Conservation (phyloP, 1,140 invertebrate genomes). For the Apis mellifera region DNA sequence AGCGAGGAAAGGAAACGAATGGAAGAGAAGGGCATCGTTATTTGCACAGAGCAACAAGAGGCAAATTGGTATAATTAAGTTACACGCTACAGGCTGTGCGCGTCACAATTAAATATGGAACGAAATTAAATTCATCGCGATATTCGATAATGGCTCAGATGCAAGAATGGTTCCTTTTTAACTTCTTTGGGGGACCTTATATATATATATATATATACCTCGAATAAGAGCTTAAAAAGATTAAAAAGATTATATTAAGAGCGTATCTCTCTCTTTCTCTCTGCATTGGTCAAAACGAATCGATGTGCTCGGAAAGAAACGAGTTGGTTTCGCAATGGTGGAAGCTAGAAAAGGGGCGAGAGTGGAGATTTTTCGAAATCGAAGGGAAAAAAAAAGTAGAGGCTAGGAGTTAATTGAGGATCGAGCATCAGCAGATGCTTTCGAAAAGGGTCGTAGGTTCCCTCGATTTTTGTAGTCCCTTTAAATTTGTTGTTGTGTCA, state of each 20-base stretch:
- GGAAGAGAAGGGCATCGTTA: neutral
- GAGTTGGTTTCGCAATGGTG: too few species aligned
- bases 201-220: too few species aligned
- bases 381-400: neutral
- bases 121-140: slow-evolving; percentile 26
- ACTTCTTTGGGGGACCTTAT: neutral
- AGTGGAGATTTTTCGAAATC: too few species aligned
- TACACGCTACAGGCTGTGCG: neutral
- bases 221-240: neutral
- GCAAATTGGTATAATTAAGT: slow-evolving; percentile 20
- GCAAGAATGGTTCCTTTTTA: slow-evolving; percentile 1
- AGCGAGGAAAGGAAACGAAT: neutral
- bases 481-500: slow-evolving; percentile 69
- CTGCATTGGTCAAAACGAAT: too few species aligned
- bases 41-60: neutral
- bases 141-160: neutral
- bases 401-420: neutral
- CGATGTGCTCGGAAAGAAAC: too few species aligned
- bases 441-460: slow-evolving; percentile 1
- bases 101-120: slow-evolving; percentile 7
- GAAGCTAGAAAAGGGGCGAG: too few species aligned
- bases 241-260: neutral
- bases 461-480: slow-evolving; percentile 60
- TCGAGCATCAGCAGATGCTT: slow-evolving; percentile 1
- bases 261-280: neutral